A percentile compares a stretch with the other conserved stretches of the same genome.
Evolutionary conservation across 2,797 vertebrate species (phyloP).

Genomic region (Leptatherina wallacei): DNA sequence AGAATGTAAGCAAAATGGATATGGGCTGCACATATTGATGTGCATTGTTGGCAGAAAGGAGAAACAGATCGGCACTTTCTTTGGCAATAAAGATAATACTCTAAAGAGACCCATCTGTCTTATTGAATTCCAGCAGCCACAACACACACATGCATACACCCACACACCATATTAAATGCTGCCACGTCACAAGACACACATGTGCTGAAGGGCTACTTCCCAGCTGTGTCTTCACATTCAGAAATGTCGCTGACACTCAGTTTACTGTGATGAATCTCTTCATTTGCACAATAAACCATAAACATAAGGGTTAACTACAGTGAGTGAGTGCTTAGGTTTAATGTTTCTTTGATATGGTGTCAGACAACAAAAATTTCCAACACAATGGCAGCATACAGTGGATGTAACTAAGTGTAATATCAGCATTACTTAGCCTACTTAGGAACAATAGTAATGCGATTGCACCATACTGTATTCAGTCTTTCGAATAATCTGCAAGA

Average conservation of each 20-base stretch:
- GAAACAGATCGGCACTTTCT: conserved; percentile 74
- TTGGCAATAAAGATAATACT: conserved; percentile 77
- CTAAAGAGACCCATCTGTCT: conserved; percentile 82
- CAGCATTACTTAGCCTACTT: neutral
- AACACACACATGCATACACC: conserved; percentile 29
- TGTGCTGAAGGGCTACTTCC: conserved; percentile 60
- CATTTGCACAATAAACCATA: conserved; percentile 78
- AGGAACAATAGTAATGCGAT: neutral
- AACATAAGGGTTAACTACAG: conserved; percentile 63
- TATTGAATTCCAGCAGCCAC: conserved; percentile 70
- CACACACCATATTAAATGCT: conserved; percentile 34
- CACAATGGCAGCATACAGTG: neutral
- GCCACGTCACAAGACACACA: conserved; percentile 40
- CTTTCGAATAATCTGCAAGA: neutral
- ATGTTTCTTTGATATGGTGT: neutral
- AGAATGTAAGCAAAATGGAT: conserved; percentile 48
- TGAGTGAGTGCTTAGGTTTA: neutral
- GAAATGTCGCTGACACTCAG: conserved; percentile 77
- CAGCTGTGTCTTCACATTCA: conserved; percentile 76
- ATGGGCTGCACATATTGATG: conserved; percentile 56
- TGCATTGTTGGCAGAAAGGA: conserved; percentile 55
- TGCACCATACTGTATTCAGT: neutral
- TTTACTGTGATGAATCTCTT: conserved; percentile 68
- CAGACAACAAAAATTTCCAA: neutral
- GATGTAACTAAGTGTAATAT: neutral